Base-by-base conservation (phyloP, 2,113 vertebrate species). In the Dipodomys merriami region DNA sequence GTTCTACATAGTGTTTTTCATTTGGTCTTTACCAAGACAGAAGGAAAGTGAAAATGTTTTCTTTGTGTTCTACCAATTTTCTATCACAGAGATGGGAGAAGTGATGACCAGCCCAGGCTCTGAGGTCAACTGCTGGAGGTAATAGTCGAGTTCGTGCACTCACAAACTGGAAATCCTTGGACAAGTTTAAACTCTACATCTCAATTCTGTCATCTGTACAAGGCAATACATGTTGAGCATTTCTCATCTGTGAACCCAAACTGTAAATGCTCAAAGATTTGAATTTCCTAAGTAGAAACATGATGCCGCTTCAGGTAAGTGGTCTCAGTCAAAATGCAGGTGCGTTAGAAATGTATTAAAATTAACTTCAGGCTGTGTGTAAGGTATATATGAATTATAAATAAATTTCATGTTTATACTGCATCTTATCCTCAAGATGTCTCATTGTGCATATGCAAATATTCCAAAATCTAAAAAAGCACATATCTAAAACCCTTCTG, bases 121-220 rank as follows among this genome's bases (percentile, higher is more conserved):
- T 65, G 39, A 25, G 33, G 62, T 76, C 39, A 44, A 65, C 8
- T 87, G 62, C 72, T 35, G 62, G 7, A 81, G 86, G 16, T 83
- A 72, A 8, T 10, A 62, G 23, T 46, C 39, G n/a, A 23, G 2
- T n/a, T 53, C 29, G 6, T 6, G 33, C 27, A 35, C 22, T 80
- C 7, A 29, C 64, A 23, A 91, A 22, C 46, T 76, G 4, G 62
- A 23, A 91, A 30, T 87, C 60, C 62, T 62, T 73, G 30, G n/a
- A n/a, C 33, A 81, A 86, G 60, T 65, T 84, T 71, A 71, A 81
- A 83, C 53, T 76, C 77, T 77, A 20, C 65, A 49, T 86, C 67
- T 92, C 76, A 53, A 29, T 92, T 85, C 53, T 92, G 80, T 93
- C 23, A 67, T 74, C 49, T 94, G 23, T 95, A 7, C 83, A 92